Evolutionary conservation across 2,888 invertebrate genomes (phyloP), one percentile per base, ranked within the genome.

Genomic region (Luperina nickerlii): DNA sequence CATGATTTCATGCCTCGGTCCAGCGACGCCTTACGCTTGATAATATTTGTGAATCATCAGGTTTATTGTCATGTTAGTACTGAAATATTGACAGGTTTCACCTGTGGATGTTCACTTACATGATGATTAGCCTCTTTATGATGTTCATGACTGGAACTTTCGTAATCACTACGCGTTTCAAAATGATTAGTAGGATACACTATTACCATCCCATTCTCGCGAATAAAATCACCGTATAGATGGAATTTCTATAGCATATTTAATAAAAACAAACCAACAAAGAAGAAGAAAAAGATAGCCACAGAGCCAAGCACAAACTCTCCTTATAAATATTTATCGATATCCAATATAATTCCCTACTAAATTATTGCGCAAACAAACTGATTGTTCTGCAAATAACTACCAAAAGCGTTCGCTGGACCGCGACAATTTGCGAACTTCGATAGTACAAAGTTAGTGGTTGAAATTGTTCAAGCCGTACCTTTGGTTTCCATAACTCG

Each of bases 381-480:
- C 77, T 77, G 66, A 82, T 87, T 87, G 84, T 73, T 88, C 48
- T 54, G 79, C 83, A 86, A 85, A 85, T 80, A 86, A 86, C 84
- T 85, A 85, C 82, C 81, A 88, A 90, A 92, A 91, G 91, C 90
- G 92, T 92, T 90, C 89, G 78, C 74, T 80, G 79, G 79, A 91
- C 92, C 91, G 82, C 91, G 88, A 90, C 92, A 91, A 94, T 90
- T 94, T 92, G 81, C 87, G 42, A 94, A 94, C 94, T 93, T 87
- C 90, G 90, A 92, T 93, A 92, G 93, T 93, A 92, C 92, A 93
- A 94, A 94, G 92, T 94, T 94, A 85, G 89, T 84, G 87, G 74
- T 75, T 74, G 90, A 87, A 91, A 90, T 91, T 90, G 90, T 89
- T 76, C 74, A 79, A 81, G 74, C 42, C 66, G 5, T 90, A 92